Base-by-base conservation (phyloP, 1,140 invertebrate genomes). In the Pantala flavescens region DNA sequence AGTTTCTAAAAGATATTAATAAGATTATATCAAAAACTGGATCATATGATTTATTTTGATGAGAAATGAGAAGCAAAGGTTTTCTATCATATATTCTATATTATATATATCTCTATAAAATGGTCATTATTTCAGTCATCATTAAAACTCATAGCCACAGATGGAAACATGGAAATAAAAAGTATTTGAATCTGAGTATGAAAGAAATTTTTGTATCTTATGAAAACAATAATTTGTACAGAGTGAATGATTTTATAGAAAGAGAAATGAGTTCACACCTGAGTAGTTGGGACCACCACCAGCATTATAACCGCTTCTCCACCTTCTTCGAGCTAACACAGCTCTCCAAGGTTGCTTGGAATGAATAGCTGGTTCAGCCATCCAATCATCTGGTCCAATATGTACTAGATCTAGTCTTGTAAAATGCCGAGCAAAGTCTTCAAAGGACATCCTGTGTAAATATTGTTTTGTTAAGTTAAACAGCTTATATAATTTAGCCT, bases 321-420 rank as follows among this genome's bases (percentile, higher is more conserved):
- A 91, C 78, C 89, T 81, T 75, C 90, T 82, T 72, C 89, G 84
- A 11, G 89, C 90, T 36, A 91, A 80, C 70, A 90, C 90, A 10
- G 90, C 90, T 75, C 90, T 82, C 90, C 90, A 91, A 2, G 89
- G 89, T 77, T 89, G 87, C 78, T 88, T 86, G 2, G 85, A 87
- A 78, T 88, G 89, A 42, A 91, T 82, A 10, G 87, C 86, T 10
- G 87, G 84, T 81, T 91, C 90, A 75, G 83, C 81, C 85, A 90
- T 86, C 90, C 90, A 91, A 80, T 91, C 90, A 78, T 91, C 90
- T 10, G 90, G 90, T 0, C 90, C 90, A 77, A 93, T 86, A 81
- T 93, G 91, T 73, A 92, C 90, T 78, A 93, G 84, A 80, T 92
- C 90, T 75, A 93, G 82, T 78, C 90, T 87, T 0, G 87, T 89